A percentile compares a stretch with the other conserved stretches of the same genome.
Evolutionary conservation across 2,888 invertebrate genomes (phyloP).

Genomic region (Ochropacha duplaris): DNA sequence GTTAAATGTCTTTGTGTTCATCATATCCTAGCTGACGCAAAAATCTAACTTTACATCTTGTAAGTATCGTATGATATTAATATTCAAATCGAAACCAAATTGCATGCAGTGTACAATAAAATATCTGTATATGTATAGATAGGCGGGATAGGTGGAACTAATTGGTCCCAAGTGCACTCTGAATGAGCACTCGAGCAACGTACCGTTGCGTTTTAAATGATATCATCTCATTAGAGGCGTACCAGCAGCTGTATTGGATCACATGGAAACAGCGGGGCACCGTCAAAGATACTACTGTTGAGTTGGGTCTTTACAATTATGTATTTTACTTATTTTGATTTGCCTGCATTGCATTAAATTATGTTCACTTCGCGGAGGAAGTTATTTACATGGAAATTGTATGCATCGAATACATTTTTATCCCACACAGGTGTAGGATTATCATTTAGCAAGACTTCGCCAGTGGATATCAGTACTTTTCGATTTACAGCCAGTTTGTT

Average conservation of each 20-base stretch:
- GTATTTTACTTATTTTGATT: neutral
- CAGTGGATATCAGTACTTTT: too few relatives aligned
- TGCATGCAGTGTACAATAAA: conserved; percentile 15
- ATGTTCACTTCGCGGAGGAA: too few relatives aligned
- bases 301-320: neutral
- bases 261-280: conserved; percentile 27
- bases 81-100: neutral
- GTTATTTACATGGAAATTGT: too few relatives aligned
- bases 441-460: too few relatives aligned
- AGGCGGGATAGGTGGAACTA: conserved; percentile 57
- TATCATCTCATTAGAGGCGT: conserved; percentile 30
- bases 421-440: too few relatives aligned
- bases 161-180: conserved; percentile 67
- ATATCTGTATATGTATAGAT: conserved; percentile 17
- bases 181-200: conserved; percentile 32
- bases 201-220: conserved; percentile 11
- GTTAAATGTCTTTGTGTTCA: too few relatives aligned
- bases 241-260: conserved; percentile 71
- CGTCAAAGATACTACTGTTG: conserved; percentile 58
- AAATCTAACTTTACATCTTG: too few relatives aligned
- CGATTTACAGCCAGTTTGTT: too few relatives aligned
- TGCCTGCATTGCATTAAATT: neutral
- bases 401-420: too few relatives aligned
- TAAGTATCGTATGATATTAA: neutral
- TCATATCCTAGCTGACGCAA: too few relatives aligned